Percentiles rank a stretch among this genome's conserved stretches.
Conservation (phyloP, 2,113 vertebrate species). For the Diphyllodes magnificus region DNA sequence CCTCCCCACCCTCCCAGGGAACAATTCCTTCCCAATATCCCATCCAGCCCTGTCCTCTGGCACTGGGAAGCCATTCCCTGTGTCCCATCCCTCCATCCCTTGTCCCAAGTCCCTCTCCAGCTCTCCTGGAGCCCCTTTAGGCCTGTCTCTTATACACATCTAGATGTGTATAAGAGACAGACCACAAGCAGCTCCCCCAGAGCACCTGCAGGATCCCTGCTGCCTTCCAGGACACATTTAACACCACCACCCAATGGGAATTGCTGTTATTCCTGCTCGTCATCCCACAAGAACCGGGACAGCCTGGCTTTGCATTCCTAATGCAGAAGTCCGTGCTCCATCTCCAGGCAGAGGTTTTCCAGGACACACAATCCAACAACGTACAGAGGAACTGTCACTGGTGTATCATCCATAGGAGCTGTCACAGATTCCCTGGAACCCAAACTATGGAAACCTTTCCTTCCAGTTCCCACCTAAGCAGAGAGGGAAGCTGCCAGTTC, state of each 20-base stretch:
- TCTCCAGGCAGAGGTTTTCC: neutral
- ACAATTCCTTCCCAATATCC: neutral
- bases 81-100: neutral
- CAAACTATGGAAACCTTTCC: fast-evolving
- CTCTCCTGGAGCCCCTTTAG: neutral
- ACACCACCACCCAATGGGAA: neutral
- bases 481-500: neutral
- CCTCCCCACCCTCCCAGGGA: neutral
- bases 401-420: fast-evolving
- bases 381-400: neutral
- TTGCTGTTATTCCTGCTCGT: neutral
- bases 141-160: too few species aligned
- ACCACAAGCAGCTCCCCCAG: neutral
- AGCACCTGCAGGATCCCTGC: neutral
- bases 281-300: neutral
- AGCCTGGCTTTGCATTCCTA: neutral
- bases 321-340: neutral
- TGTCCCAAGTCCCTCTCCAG: neutral
- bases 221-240: neutral
- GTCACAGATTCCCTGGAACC: neutral
- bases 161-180: too few species aligned
- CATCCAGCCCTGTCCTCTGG: neutral
- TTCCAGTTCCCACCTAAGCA: neutral
- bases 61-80: neutral
- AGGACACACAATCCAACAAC: neutral